These are phyloP conservation scores for Yoshiicerus persimilis DNA, from an alignment of 1,140 invertebrate genomes.

Conservation along the genomic window DNA sequence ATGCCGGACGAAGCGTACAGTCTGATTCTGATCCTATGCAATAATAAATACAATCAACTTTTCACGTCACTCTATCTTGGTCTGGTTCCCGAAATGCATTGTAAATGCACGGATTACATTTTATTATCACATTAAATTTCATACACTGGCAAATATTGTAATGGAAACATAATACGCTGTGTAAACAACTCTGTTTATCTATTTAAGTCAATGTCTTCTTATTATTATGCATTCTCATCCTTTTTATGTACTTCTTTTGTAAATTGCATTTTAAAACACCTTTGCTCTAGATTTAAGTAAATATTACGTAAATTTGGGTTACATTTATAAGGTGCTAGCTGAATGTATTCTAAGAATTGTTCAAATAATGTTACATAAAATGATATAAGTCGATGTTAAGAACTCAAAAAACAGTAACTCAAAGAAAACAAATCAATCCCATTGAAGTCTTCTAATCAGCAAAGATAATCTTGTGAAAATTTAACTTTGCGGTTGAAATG, in stretches of 20 bases:
- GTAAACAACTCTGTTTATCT: too few species aligned
- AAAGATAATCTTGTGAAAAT: not conserved
- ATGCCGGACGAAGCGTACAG: not conserved
- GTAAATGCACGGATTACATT: not conserved
- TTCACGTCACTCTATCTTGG: not conserved
- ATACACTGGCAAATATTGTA: not conserved
- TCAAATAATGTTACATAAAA: not conserved
- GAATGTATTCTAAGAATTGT: not conserved
- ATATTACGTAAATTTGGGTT: too few species aligned
- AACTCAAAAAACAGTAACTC: not conserved
- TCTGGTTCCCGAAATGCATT: not conserved
- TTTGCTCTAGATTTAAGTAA: too few species aligned
- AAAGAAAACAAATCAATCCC: not conserved
- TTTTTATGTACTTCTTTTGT: too few species aligned
- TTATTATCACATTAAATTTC: not conserved
- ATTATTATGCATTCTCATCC: too few species aligned
- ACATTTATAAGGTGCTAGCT: too few species aligned
- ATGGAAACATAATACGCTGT: too few species aligned
- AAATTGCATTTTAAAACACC: too few species aligned
- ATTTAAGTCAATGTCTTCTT: too few species aligned
- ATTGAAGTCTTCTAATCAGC: not conserved
- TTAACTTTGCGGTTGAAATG: not conserved
- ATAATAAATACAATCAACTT: not conserved
- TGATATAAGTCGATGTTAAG: not conserved
- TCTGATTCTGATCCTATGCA: not conserved